Conservation (phyloP, 2,888 invertebrate genomes). For the Galerucella nymphaeae region DNA sequence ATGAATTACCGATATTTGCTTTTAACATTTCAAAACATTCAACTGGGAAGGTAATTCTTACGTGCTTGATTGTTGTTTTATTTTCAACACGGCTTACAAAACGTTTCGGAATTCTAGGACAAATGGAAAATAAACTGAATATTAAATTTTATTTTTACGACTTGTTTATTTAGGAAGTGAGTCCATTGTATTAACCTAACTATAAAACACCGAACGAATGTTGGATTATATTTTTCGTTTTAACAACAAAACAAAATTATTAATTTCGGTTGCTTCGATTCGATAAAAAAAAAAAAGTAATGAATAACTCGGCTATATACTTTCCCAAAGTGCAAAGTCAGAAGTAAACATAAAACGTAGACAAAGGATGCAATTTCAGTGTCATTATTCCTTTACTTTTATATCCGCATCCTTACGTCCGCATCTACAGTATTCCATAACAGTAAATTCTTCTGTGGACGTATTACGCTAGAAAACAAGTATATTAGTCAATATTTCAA, state of each 20-base stretch:
- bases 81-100: neutral
- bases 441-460: slow-evolving; percentile 36
- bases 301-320: slow-evolving; percentile 10
- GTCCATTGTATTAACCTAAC: neutral
- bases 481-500: slow-evolving; percentile 39
- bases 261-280: too few relatives aligned
- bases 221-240: too few relatives aligned
- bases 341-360: slow-evolving; percentile 28
- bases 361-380: slow-evolving; percentile 28
- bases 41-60: neutral
- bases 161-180: neutral
- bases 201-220: slow-evolving; percentile 4
- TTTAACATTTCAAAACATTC: slow-evolving; percentile 19
- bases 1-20: slow-evolving; percentile 22
- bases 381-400: slow-evolving; percentile 39
- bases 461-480: slow-evolving; percentile 36
- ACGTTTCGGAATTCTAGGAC: neutral
- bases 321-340: slow-evolving; percentile 23
- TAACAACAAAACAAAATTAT: too few relatives aligned
- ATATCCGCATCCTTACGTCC: slow-evolving; percentile 19
- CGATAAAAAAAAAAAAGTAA: neutral
- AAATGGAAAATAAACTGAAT: neutral
- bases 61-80: neutral
- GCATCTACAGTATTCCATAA: slow-evolving; percentile 25
- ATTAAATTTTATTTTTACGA: neutral